Evolutionary conservation across 2,797 vertebrate genomes (phyloP), one percentile per base, ranked within the genome.

Genomic region (Sebastes oblongus): DNA sequence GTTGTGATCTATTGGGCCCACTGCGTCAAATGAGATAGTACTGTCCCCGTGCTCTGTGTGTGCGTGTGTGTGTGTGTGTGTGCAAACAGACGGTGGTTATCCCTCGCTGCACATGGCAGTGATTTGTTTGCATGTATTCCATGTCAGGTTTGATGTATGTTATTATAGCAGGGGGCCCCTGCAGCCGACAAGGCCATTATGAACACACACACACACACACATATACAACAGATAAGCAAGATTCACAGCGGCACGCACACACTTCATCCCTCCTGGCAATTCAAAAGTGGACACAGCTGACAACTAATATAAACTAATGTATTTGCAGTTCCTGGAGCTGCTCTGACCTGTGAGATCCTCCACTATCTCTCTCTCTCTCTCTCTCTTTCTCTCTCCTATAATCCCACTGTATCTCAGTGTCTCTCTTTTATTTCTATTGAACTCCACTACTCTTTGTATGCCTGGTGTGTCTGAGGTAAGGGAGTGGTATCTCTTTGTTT

Each of bases 101-200:
- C 73, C 68, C 77, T 62, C 16, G 6, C 68, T 76, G 79, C 73
- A 54, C 75, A 61, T 69, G 59, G 32, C 1, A 39, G 78, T 92
- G 90, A 93, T 93, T 91, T 92, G 81, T 93, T 93, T 90, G 89
- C 83, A 88, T 91, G 90, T 85, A 92, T 92, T 91, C 84, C 90
- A 86, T 92, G 89, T 92, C 90, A 92, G 71, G 75, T 87, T 77
- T 83, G 81, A 89, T 84, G 81, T 76, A 89, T 89, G 86, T 91
- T 91, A 86, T 91, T 90, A 87, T 82, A 86, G 65, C 42, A 65
- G 78, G 66, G 6, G 6, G 78, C 71, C 75, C 82, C 86, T 56
- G 52, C 75, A 89, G 86, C 71, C 58, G 66, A 77, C 29, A 34
- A 64, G 77, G 69, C 39, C 59, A 70, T 84, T 82, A 82, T 69